Percentiles rank a stretch among this genome's conserved stretches.
Conservation (phyloP, 2,113 vertebrate genomes). For the Nerophis ophidion region DNA sequence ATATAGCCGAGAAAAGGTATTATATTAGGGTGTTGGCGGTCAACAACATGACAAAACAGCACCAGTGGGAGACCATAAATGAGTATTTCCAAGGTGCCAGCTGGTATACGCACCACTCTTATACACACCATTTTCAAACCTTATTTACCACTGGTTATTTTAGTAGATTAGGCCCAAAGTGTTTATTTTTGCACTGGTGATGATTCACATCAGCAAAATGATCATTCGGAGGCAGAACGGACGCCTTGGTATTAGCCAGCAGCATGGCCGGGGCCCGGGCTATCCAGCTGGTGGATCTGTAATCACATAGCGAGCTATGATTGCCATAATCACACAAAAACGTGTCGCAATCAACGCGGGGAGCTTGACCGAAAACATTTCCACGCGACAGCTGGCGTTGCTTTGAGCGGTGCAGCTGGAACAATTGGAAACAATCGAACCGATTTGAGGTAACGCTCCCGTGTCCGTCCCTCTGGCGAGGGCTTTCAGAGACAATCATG, state of each 20-base stretch:
- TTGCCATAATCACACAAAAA: slow-evolving; percentile 48
- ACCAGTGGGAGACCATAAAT: no score
- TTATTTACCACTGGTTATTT: no score
- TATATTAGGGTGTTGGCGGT: no score
- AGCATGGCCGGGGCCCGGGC: slow-evolving; percentile 27
- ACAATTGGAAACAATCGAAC: slow-evolving; percentile 28
- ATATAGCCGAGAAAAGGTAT: no score
- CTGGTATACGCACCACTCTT: no score
- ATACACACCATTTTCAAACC: no score
- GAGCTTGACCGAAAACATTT: slow-evolving; percentile 29
- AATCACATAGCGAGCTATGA: slow-evolving; percentile 21
- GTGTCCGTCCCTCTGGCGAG: slow-evolving; percentile 32
- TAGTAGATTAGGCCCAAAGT: no score
- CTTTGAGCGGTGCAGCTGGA: slow-evolving; percentile 29
- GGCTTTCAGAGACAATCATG: slow-evolving; percentile 22
- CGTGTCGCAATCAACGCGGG: slow-evolving; percentile 33
- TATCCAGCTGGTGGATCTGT: slow-evolving; percentile 40
- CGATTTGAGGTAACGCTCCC: not conserved
- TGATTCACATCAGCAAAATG: slow-evolving; percentile 4
- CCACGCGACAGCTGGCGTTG: slow-evolving; percentile 31
- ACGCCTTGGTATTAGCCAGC: slow-evolving; percentile 20
- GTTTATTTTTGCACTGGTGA: not conserved
- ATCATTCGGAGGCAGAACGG: slow-evolving; percentile 5
- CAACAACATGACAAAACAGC: no score
- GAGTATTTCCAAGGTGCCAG: no score